Base-by-base conservation (phyloP, 1,140 invertebrate species). In the Antheraea mylitta region DNA sequence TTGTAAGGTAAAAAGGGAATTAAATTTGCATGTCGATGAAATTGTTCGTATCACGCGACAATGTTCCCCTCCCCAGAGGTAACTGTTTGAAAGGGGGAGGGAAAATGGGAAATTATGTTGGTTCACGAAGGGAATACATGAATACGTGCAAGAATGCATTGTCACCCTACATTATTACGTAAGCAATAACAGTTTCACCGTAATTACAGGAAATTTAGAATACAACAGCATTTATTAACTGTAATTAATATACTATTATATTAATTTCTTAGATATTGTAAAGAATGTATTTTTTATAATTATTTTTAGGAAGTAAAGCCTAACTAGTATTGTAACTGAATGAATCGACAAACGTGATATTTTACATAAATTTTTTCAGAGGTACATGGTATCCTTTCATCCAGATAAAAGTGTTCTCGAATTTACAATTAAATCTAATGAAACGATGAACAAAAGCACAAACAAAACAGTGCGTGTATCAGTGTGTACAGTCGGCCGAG, bases 1-100 rank as follows among this genome's bases (percentile, higher is more conserved):
- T 90, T 89, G 83, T 87, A 79, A 83, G 83, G 75, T 83, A 75
- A 68, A 86, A 90, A 87, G 84, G 86, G 81, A 80, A 88, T 90
- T 83, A 86, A 87, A 90, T 90, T 89, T 90, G 83, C 86, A 89
- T 88, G 77, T 78, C 74, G 77, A 79, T 80, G 73, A 77, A 77
- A 77, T 77, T 59, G 72, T 68, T 72, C 61, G 69, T 69, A 69
- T 66, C 80, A 82, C 80, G 82, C 75, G 77, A 74, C 73, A 53
- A 68, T 69, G 75, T 58, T 64, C 38, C 60, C 58, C 72, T 70
- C 76, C 61, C 65, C 30, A n/a, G 53, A 45, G 72, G 66, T 70
- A 73, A 69, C 42, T 59, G 64, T 37, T 42, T 70, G 7, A 65
- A 65, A 63, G 65, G 60, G 73, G 70, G 65, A 73, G 22, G n/a